A percentile compares a stretch with the other conserved stretches of the same genome.
These are phyloP conservation scores for Gasteruption jaculator DNA, from an alignment of 2,888 invertebrate species.

Conservation along the genomic window DNA sequence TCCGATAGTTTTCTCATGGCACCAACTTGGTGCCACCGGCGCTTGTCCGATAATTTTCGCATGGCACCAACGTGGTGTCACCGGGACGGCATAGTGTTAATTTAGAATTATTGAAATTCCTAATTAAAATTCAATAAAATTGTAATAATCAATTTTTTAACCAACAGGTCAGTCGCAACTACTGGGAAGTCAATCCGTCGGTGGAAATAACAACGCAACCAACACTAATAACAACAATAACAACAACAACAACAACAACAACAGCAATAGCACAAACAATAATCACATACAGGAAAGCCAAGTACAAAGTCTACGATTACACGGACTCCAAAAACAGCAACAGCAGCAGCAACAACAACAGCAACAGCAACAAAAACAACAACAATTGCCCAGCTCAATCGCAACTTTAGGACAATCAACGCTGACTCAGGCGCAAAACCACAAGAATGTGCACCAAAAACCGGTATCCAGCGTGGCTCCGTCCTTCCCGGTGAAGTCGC, in stretches of 20 bases:
- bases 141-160: conserved; percentile 6
- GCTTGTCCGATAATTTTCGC: too few relatives aligned
- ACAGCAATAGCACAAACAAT: conserved; percentile 24
- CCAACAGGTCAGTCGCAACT: conserved; percentile 38
- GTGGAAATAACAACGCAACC: conserved; percentile 32
- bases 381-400: conserved; percentile 41
- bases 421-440: conserved; percentile 35
- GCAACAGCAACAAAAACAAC: conserved; percentile 57
- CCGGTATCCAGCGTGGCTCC: conserved; percentile 85
- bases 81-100: too few relatives aligned
- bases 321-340: too few relatives aligned
- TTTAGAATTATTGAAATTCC: conserved; percentile 3
- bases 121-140: conserved; percentile 2
- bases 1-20: too few relatives aligned
- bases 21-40: too few relatives aligned
- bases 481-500: conserved; percentile 63
- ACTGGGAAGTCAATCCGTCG: conserved; percentile 27
- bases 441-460: conserved; percentile 60
- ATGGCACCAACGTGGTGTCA: too few relatives aligned
- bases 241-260: conserved; percentile 32
- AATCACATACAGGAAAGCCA: conserved; percentile 54
- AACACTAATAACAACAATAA: conserved; percentile 30
- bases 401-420: conserved; percentile 24
- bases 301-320: conserved; percentile 56
- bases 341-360: conserved; percentile 58